Conservation (phyloP, 2,888 invertebrate species). For the Idaea straminata region DNA sequence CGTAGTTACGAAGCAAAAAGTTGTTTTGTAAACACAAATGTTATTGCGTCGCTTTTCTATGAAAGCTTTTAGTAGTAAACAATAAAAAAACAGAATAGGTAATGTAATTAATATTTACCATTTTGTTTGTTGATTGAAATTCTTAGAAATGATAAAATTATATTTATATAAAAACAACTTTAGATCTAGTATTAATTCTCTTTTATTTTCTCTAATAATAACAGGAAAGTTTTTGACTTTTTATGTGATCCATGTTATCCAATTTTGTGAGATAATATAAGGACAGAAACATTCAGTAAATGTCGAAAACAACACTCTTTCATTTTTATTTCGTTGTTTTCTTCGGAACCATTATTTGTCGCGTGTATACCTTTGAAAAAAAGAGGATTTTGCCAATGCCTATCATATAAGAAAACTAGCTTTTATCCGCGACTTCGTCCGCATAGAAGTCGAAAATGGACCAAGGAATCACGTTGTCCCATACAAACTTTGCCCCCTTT, state of each 20-base stretch:
- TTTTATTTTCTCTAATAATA: neutral
- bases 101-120: neutral
- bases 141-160: neutral
- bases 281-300: neutral
- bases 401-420: neutral
- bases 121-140: neutral
- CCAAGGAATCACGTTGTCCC: too few species aligned
- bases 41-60: slow-evolving; percentile 6
- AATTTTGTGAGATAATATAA: neutral
- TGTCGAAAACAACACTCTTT: slow-evolving; percentile 2
- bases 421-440: too few species aligned
- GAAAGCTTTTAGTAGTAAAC: slow-evolving; percentile 5
- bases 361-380: neutral
- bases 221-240: neutral
- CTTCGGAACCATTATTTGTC: neutral
- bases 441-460: too few species aligned
- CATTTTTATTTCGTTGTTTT: neutral
- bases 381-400: neutral
- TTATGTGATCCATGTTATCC: neutral
- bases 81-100: neutral
- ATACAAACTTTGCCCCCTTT: too few species aligned
- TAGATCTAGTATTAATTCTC: neutral
- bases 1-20: slow-evolving; percentile 9
- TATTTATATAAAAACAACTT: neutral
- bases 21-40: slow-evolving; percentile 15